Percentiles rank a stretch among this genome's conserved stretches.
phyloP scores from a whole-genome alignment of 2,797 vertebrate genomes.

The Varecia variegata region DNA sequence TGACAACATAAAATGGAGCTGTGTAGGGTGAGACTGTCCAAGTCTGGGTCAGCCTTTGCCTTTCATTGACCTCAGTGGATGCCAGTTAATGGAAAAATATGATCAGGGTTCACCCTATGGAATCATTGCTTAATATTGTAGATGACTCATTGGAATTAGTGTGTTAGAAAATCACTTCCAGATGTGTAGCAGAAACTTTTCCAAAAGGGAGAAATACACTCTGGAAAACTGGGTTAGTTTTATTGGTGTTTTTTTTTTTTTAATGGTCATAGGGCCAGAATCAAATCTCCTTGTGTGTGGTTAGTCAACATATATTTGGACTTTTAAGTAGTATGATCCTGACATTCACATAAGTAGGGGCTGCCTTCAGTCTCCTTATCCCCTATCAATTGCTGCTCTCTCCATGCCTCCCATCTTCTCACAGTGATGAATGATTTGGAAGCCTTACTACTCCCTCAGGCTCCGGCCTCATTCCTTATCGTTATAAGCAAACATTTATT shows the following conservation, averaged over 20 bases:
- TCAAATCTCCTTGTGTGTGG: constrained; percentile 6
- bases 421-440: background rate
- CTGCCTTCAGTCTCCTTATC: background rate
- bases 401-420: background rate
- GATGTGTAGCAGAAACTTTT: constrained; percentile 73
- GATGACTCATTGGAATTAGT: constrained; percentile 75
- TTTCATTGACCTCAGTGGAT: constrained; percentile 64
- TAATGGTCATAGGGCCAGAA: constrained; percentile 38
- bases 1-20: background rate
- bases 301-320: constrained; percentile 24
- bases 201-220: constrained; percentile 70
- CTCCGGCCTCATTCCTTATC: background rate
- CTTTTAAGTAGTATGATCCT: background rate
- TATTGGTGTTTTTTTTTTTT: background rate
- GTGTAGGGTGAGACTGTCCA: constrained; percentile 32
- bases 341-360: background rate
- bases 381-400: background rate
- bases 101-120: constrained; percentile 77
- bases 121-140: constrained; percentile 76
- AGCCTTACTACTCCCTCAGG: background rate
- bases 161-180: constrained; percentile 77
- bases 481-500: background rate
- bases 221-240: constrained; percentile 62
- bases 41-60: constrained; percentile 40
- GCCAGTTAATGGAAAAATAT: constrained; percentile 69